Percentiles rank a stretch among this genome's conserved stretches.
These are phyloP conservation scores for Crotalus tigris DNA, from an alignment of 2,113 vertebrate genomes.

Conservation along the genomic window DNA sequence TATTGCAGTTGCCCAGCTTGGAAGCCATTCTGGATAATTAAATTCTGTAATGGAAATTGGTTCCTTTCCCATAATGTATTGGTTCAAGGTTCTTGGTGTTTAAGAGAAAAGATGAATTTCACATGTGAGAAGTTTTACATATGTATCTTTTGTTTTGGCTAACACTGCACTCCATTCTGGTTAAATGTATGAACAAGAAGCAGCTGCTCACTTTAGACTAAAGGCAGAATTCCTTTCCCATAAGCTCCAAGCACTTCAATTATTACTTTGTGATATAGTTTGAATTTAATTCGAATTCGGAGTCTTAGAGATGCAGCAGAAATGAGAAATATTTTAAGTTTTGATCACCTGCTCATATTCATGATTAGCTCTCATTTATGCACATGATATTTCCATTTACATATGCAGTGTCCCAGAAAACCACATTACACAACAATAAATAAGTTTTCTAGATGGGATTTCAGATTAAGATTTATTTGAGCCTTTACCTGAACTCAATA, in stretches of 20 bases:
- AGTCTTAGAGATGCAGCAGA: neutral
- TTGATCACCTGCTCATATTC: neutral
- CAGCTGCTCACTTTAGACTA: conserved; percentile 15
- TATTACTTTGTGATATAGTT: neutral
- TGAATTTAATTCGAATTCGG: neutral
- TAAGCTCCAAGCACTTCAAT: neutral
- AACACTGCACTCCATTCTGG: conserved; percentile 3
- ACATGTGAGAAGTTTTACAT: conserved; percentile 5
- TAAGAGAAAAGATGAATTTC: conserved; percentile 16
- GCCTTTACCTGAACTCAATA: neutral
- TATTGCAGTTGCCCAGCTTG: conserved; percentile 15
- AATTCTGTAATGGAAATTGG: conserved; percentile 28
- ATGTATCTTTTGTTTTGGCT: conserved; percentile 9
- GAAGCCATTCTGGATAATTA: conserved; percentile 18
- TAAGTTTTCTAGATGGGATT: neutral
- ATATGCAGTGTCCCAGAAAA: neutral
- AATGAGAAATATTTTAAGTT: neutral
- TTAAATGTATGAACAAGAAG: conserved; percentile 8
- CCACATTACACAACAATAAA: neutral
- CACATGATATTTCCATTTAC: neutral
- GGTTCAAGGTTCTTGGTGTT: conserved; percentile 28
- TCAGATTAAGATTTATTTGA: neutral
- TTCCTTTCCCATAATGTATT: conserved; percentile 24
- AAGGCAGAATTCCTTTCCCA: neutral
- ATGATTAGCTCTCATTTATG: neutral